These are phyloP conservation scores for Ceramica pisi DNA, from an alignment of 2,888 invertebrate species.

Conservation along the genomic window DNA sequence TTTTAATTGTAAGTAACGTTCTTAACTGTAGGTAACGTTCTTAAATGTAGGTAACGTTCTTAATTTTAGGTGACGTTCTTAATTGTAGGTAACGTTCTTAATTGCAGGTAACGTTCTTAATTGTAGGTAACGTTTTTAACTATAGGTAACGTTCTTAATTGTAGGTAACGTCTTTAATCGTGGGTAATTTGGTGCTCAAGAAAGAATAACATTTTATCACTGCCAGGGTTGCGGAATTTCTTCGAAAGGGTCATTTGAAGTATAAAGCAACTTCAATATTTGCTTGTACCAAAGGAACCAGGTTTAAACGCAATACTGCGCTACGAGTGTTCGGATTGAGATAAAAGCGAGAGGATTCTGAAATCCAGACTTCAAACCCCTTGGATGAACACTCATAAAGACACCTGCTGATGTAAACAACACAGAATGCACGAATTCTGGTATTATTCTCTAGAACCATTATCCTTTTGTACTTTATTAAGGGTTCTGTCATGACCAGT, in stretches of 20 bases:
- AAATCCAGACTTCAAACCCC: constrained; percentile 4
- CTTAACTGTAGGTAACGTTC: too few relatives aligned
- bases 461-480: constrained; percentile 1
- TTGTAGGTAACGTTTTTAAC: too few relatives aligned
- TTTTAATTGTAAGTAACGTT: too few relatives aligned
- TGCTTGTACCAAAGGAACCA: constrained; percentile 2
- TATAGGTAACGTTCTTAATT: too few relatives aligned
- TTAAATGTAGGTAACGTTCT: too few relatives aligned
- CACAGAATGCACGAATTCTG: not conserved
- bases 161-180: too few relatives aligned
- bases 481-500: not conserved
- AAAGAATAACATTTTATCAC: too few relatives aligned
- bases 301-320: not conserved
- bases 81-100: too few relatives aligned
- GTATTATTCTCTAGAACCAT: not conserved
- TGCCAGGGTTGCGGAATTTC: too few relatives aligned
- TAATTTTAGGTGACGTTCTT: too few relatives aligned
- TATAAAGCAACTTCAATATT: not conserved
- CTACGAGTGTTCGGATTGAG: constrained; percentile 30
- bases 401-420: constrained; percentile 11
- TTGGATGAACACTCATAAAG: constrained; percentile 9
- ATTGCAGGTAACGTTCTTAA: too few relatives aligned
- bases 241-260: not conserved
- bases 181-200: too few relatives aligned
- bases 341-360: constrained; percentile 12